Percentiles rank a stretch among this genome's conserved stretches.
Conservation (phyloP, 2,888 invertebrate species). For the Ichneumoninae sp. region DNA sequence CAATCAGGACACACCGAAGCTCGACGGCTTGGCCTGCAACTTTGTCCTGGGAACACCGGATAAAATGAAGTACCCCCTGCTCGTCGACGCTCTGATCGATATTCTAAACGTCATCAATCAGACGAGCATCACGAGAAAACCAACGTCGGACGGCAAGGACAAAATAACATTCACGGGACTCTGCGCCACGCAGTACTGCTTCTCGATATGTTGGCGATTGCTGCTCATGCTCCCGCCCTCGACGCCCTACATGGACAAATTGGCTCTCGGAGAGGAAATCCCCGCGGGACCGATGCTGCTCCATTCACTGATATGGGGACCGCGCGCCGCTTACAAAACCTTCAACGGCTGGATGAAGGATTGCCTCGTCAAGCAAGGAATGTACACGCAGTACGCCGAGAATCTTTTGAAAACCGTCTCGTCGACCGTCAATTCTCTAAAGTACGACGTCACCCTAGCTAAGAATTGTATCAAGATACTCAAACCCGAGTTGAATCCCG, state of each 20-base stretch:
- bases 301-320: conserved; percentile 95
- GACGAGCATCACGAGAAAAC: conserved; percentile 80
- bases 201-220: conserved; percentile 93
- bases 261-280: conserved; percentile 88
- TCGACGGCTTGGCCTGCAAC: conserved; percentile 96
- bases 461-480: conserved; percentile 86
- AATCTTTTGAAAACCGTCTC: conserved; percentile 90
- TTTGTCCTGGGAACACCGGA: conserved; percentile 97
- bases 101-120: conserved; percentile 93
- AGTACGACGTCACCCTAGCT: conserved; percentile 87
- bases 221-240: conserved; percentile 95
- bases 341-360: conserved; percentile 96
- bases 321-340: conserved; percentile 92
- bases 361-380: conserved; percentile 95
- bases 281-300: conserved; percentile 90
- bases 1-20: conserved; percentile 93
- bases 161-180: conserved; percentile 87
- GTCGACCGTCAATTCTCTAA: conserved; percentile 88
- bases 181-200: conserved; percentile 96
- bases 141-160: conserved; percentile 77
- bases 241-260: conserved; percentile 92
- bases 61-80: conserved; percentile 93
- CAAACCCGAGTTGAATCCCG: conserved; percentile 84
- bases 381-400: conserved; percentile 92
- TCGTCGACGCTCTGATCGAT: conserved; percentile 94